A percentile compares a stretch with the other conserved stretches of the same genome.
These are phyloP conservation scores for Gnathonemus longibarbis DNA, from an alignment of 2,113 vertebrate genomes.

Conservation along the genomic window DNA sequence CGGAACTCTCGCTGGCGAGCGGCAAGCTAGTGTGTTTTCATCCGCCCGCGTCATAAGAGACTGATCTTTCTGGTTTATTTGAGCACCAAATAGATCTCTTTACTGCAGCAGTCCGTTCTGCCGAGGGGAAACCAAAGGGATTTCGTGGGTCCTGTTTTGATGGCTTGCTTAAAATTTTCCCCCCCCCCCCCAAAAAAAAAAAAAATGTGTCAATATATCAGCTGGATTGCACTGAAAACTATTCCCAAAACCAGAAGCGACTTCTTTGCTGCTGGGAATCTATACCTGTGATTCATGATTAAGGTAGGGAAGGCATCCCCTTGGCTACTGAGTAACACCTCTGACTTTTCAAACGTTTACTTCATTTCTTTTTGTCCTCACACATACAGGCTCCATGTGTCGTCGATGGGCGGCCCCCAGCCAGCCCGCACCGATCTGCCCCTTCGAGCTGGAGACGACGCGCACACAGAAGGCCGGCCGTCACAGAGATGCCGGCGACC, in stretches of 20 bases:
- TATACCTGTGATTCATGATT: neutral
- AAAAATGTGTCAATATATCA: neutral
- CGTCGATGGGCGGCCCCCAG: neutral
- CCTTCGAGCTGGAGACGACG: neutral
- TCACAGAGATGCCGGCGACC: neutral
- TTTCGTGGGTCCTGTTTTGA: neutral
- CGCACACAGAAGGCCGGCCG: neutral
- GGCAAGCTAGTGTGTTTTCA: neutral
- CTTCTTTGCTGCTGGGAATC: neutral
- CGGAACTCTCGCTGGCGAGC: neutral
- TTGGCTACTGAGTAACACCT: neutral
- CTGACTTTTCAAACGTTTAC: neutral
- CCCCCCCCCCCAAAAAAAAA: neutral
- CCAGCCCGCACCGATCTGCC: neutral
- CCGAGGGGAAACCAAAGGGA: neutral
- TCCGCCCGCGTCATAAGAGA: neutral
- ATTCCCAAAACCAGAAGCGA: neutral
- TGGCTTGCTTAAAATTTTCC: neutral
- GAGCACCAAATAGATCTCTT: neutral
- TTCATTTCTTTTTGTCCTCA: neutral
- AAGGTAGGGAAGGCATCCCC: neutral
- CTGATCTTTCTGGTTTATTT: neutral
- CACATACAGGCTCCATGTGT: neutral
- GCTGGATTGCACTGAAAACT: neutral
- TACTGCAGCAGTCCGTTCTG: neutral